Conservation (phyloP, 2,888 invertebrate species). For the Drosophila macrospina region DNA sequence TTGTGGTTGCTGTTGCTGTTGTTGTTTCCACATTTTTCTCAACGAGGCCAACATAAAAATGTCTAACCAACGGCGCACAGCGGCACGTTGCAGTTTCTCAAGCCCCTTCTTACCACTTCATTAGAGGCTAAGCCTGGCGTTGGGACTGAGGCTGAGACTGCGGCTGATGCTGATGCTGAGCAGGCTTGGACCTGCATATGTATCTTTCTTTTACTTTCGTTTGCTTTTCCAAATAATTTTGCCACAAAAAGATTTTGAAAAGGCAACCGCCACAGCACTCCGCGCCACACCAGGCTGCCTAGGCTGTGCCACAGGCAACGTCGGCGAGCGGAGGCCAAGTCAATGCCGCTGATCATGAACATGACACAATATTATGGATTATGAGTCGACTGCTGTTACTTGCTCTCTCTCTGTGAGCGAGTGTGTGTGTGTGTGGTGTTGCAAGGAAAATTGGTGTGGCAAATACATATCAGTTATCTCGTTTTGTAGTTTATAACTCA, state of each 20-base stretch:
- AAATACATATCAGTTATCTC: conserved; percentile 65
- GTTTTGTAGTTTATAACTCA: conserved; percentile 79
- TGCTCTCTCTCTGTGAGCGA: conserved; percentile 30
- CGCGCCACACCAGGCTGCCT: not conserved
- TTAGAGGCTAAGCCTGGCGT: conserved; percentile 55
- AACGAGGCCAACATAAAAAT: conserved; percentile 72
- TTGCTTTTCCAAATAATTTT: conserved; percentile 77
- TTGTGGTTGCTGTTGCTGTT: conserved; percentile 7
- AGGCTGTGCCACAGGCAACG: conserved; percentile 12
- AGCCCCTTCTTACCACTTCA: conserved; percentile 79
- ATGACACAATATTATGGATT: conserved; percentile 79
- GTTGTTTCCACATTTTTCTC: conserved; percentile 56
- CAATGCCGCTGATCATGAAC: conserved; percentile 73
- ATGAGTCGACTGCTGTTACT: conserved; percentile 57
- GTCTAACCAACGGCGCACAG: conserved; percentile 67
- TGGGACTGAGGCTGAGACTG: not conserved
- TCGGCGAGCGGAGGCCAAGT: conserved; percentile 35
- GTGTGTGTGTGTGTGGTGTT: conserved; percentile 37
- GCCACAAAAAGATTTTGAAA: conserved; percentile 14
- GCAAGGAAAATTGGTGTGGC: conserved; percentile 68
- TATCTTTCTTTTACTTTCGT: conserved; percentile 75
- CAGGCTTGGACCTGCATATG: conserved; percentile 2
- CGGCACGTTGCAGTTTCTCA: conserved; percentile 54
- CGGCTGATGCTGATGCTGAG: conserved; percentile 18
- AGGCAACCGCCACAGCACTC: not conserved